Evolutionary conservation across 1,140 invertebrate genomes (phyloP).

Genomic region (Caerostris extrusa): DNA sequence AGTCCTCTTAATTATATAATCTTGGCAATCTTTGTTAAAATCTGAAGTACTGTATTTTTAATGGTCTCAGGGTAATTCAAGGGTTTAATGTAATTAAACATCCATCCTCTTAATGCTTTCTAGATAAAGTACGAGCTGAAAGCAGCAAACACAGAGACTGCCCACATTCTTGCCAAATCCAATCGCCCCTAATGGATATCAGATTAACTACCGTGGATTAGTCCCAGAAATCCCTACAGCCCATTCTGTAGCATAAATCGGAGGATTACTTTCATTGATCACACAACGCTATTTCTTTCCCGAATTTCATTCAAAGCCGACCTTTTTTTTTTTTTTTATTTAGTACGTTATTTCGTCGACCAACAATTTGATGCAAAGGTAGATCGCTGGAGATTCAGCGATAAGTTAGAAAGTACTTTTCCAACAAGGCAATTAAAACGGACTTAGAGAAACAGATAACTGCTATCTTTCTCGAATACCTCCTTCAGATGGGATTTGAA

Average conservation of each 20-base stretch:
- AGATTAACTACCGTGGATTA: constrained; percentile 34
- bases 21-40: no score
- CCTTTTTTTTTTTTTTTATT: background rate
- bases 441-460: constrained; percentile 50
- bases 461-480: background rate
- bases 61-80: background rate
- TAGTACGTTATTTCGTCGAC: background rate
- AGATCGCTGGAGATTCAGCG: background rate
- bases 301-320: background rate
- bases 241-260: constrained; percentile 19
- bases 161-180: background rate
- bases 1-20: no score
- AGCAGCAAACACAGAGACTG: background rate
- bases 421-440: constrained; percentile 34
- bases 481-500: constrained; percentile 30
- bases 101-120: background rate
- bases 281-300: background rate
- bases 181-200: constrained; percentile 26
- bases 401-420: background rate
- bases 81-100: constrained; percentile 8
- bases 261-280: background rate
- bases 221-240: background rate
- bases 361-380: background rate
- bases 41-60: background rate
- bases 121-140: background rate